Evolutionary conservation across 2,797 vertebrate species (phyloP), one percentile per base, ranked within the genome.

Genomic region (Tokudaia tokunoshimensis): DNA sequence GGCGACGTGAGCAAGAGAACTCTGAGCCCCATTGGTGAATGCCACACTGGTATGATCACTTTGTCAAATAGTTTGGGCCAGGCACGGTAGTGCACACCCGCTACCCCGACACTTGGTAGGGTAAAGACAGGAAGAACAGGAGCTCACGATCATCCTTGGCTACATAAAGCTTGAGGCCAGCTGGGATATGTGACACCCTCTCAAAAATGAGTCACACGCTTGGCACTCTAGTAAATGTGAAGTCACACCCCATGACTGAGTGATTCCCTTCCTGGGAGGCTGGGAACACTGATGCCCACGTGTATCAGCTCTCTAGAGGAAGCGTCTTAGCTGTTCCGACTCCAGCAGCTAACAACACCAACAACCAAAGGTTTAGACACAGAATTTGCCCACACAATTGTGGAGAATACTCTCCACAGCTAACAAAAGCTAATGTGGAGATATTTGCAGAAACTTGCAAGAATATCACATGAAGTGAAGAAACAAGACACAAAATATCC

Each of bases 381-480:
- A 92, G 41, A 84, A 24, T 84, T 13, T 10, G 65, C 65, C 41
- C 17, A 76, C 88, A 86, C 12, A 76, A 61, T 65, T 91, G 34
- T 82, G 15, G 41, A 84, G 0, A 31, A 17, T 94, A 95, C 74
- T 93, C 26, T 86, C 55, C n/a, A 94, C 3, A 80, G 34, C 67
- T 41, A 95, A 92, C 72, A 94, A 89, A 89, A 92, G 88, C 34
- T 44, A 93, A 89, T 9, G 31, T 29, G 74, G 20, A 87, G 57
- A 80, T 47, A 96, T 78, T 65, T 85, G n/a, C 4, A 92, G 57
- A 90, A 87, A 76, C 59, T 52, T 87, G 80, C 47, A 92, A 80
- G 52, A 93, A 81, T 88, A 31, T 70, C 31, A 92, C 0, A 57
- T 74, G 76, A 87, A 15, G 29, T 70, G 24, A 89, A 89, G 70